Evolutionary conservation across 2,797 vertebrate species (phyloP).

Genomic region (Pangasius djambal): DNA sequence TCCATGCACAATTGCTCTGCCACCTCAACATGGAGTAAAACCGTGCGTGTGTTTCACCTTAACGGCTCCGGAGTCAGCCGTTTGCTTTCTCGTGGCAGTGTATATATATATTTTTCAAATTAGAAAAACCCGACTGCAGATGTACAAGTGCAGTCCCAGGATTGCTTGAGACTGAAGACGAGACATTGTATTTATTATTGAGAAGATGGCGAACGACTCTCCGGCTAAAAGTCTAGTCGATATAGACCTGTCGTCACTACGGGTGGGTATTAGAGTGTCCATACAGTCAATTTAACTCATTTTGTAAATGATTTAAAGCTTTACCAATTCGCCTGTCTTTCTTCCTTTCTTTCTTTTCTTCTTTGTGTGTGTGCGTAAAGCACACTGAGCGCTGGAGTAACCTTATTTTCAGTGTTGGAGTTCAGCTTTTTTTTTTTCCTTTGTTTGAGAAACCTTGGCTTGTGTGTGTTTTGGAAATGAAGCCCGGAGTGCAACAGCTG

Average conservation of each 20-base stretch:
- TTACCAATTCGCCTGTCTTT: neutral
- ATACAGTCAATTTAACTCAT: neutral
- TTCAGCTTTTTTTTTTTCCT: conserved; percentile 83
- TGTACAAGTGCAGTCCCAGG: conserved; percentile 66
- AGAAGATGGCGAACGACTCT: conserved; percentile 98
- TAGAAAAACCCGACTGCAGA: conserved; percentile 56
- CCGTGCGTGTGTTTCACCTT: conserved; percentile 29
- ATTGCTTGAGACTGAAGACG: conserved; percentile 39
- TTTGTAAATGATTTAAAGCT: neutral
- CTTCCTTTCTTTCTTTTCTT: neutral
- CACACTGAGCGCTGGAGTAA: conserved; percentile 54
- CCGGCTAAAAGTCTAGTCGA: conserved; percentile 97
- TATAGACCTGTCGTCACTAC: conserved; percentile 93
- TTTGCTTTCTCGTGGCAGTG: neutral
- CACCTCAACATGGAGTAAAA: conserved; percentile 86
- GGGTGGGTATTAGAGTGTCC: conserved; percentile 78
- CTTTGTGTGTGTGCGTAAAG: neutral
- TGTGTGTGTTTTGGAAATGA: conserved; percentile 60
- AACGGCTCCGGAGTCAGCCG: neutral
- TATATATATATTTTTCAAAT: too few species aligned
- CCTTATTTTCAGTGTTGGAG: conserved; percentile 48
- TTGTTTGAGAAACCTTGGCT: conserved; percentile 88
- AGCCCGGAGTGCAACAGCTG: conserved; percentile 85
- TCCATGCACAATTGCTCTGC: conserved; percentile 62
- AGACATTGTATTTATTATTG: conserved; percentile 62